These are phyloP conservation scores for Diorhabda sublineata DNA, from an alignment of 1,140 invertebrate genomes.

Conservation along the genomic window DNA sequence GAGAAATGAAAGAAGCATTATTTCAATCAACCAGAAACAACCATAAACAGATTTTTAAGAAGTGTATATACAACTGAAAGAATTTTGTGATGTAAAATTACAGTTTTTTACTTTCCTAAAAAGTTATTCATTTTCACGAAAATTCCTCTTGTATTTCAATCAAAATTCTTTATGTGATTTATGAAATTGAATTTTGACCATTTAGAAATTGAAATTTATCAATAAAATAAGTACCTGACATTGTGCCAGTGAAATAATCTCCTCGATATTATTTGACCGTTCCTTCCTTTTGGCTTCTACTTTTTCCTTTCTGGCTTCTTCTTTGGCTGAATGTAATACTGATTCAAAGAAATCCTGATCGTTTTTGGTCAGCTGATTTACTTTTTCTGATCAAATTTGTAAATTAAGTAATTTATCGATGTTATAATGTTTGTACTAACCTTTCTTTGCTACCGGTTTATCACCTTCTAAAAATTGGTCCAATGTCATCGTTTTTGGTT, in stretches of 20 bases:
- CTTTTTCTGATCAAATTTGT: conserved; percentile 17
- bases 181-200: too few relatives aligned
- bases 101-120: too few relatives aligned
- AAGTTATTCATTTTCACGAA: too few relatives aligned
- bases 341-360: conserved; percentile 63
- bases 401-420: too few relatives aligned
- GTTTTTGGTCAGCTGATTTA: conserved; percentile 9
- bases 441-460: conserved; percentile 18
- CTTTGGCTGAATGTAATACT: conserved; percentile 60
- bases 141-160: too few relatives aligned
- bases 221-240: conserved; percentile 38
- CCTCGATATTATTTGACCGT: conserved; percentile 38
- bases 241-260: conserved; percentile 39
- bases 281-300: conserved; percentile 55
- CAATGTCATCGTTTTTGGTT: conserved; percentile 63
- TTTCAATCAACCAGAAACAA: too few relatives aligned
- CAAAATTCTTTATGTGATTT: too few relatives aligned
- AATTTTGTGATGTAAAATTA: too few relatives aligned
- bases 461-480: conserved; percentile 54
- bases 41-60: too few relatives aligned
- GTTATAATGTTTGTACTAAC: conserved; percentile 47
- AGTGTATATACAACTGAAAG: too few relatives aligned
- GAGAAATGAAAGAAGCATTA: too few relatives aligned
- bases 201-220: too few relatives aligned
- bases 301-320: conserved; percentile 63